Base-by-base conservation (phyloP, 2,888 invertebrate species). In the Acleris sparsana region DNA sequence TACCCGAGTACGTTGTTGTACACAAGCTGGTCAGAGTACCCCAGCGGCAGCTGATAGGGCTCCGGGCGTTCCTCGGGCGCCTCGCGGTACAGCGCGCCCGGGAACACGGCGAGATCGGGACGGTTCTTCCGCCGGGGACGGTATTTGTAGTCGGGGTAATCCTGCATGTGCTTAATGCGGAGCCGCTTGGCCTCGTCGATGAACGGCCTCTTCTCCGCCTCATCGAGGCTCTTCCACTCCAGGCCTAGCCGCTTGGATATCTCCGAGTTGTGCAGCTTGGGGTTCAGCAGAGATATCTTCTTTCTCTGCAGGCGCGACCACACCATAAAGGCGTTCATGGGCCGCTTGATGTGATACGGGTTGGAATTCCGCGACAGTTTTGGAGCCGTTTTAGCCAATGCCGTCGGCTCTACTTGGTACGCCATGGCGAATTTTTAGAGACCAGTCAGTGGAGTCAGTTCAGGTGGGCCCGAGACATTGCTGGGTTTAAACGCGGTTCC, bases 321-420 rank as follows among this genome's bases (percentile, higher is more conserved):
- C 16, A 99, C 99, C 99, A 99, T 99, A 91, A 99, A 99, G 1
- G 99, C 99, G 88, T 99, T 99, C 99, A 99, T 99, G 16, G 99
- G 99, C 73, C 99, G 93, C 84, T 99, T 99, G 77, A 99, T 98
- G 86, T 98, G 97, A 66, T 88, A 92, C 0, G 91, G 89, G 56
- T 89, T 91, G 0, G 87, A 76, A 17, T 97, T 95, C 71, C 96
- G 95, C 51, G 89, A 77, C 55, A 87, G 63, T 71, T 89, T 89
- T 22, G 80, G 77, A 18, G 77, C 71, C 33, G 82, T 79, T 72
- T 88, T 87, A n/a, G 77, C 62, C 18, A 78, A 62, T 18, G 77
- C 68, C 17, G 79, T 74, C n/a, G 70, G 56, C 53, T 88, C 86
- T 65, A 88, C 70, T 71, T 82, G 84, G 71, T 86, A 91, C 70